Evolutionary conservation across 1,140 invertebrate species (phyloP).

Genomic region (Bombus pascuorum): DNA sequence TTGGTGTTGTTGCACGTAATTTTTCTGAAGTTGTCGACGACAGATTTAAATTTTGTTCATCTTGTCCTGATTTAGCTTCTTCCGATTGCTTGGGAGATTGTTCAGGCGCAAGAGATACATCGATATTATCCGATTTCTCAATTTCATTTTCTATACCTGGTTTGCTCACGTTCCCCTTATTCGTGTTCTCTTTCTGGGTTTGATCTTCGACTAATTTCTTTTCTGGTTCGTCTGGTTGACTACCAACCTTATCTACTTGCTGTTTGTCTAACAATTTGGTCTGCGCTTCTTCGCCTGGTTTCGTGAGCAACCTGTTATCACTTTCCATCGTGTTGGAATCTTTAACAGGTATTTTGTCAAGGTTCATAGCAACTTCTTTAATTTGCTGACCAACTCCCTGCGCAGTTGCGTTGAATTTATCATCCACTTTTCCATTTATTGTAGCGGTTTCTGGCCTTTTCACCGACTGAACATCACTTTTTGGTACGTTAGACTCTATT

Average conservation of each 20-base stretch:
- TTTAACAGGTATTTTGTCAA: neutral
- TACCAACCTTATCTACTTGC: neutral
- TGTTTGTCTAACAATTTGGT: neutral
- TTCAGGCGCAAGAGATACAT: neutral
- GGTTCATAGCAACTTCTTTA: neutral
- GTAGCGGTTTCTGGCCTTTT: slow-evolving; percentile 41
- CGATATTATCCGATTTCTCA: neutral
- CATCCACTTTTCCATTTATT: slow-evolving; percentile 18
- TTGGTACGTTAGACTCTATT: slow-evolving; percentile 26
- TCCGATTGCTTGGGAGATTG: neutral
- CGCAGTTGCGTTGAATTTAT: neutral
- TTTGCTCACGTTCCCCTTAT: neutral
- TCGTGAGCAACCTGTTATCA: neutral
- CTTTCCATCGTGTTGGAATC: neutral
- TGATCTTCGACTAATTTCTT: neutral
- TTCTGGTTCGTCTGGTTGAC: neutral
- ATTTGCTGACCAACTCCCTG: neutral
- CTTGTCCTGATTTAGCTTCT: too few relatives aligned
- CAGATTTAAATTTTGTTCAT: neutral
- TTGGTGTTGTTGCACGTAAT: neutral
- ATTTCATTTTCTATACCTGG: neutral
- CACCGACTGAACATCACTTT: neutral
- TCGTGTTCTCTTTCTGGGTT: neutral
- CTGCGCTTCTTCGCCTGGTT: neutral
- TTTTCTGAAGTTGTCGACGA: neutral